phyloP scores from a whole-genome alignment of 2,113 vertebrate species.

The Gavia stellata region DNA sequence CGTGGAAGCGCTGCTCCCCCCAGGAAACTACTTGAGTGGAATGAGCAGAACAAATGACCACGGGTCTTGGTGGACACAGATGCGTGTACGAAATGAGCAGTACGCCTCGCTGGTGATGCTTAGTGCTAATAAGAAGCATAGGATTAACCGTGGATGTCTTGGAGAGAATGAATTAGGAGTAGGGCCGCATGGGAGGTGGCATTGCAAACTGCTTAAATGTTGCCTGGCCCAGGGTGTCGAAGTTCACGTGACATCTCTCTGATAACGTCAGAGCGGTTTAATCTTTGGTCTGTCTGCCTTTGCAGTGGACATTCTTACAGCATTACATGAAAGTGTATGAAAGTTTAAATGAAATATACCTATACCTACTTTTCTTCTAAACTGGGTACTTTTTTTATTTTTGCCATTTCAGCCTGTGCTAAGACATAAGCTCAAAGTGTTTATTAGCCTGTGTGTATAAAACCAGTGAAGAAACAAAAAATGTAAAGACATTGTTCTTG shows the following conservation, averaged over 20 bases:
- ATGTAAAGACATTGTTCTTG: accelerated
- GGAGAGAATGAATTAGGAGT: background rate
- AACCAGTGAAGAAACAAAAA: background rate
- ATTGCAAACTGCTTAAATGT: background rate
- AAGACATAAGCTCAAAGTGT: background rate
- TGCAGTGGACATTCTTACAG: accelerated
- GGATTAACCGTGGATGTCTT: background rate
- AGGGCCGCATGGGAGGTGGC: accelerated
- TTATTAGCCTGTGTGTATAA: background rate
- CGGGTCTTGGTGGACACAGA: background rate
- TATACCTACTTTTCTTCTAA: background rate
- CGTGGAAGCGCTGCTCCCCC: accelerated
- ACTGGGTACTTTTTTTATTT: background rate
- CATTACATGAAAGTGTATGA: background rate
- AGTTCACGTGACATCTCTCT: background rate
- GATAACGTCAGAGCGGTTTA: background rate
- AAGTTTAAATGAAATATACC: background rate
- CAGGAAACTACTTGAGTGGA: background rate
- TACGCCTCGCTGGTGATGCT: accelerated
- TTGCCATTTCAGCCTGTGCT: background rate
- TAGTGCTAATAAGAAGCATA: background rate
- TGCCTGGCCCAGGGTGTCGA: background rate
- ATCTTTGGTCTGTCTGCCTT: background rate
- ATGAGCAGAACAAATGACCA: background rate
- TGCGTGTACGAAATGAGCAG: background rate